Evolutionary conservation across 2,113 vertebrate genomes (phyloP).

Genomic region (Cyprinus carpio): DNA sequence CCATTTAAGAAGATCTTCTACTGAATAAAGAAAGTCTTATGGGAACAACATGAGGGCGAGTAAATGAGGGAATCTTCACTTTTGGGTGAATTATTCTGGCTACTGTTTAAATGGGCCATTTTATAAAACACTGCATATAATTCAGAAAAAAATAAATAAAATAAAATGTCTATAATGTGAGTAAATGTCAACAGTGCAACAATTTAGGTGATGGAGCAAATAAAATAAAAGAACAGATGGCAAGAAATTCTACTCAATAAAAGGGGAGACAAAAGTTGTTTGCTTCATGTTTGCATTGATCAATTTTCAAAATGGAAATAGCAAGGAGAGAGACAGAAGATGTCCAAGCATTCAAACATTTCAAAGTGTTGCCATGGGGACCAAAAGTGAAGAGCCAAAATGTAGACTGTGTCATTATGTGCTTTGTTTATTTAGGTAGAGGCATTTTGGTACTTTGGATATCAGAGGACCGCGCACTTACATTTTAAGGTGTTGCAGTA

Average conservation of each 20-base stretch:
- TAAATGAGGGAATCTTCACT: neutral
- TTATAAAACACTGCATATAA: neutral
- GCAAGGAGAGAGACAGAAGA: neutral
- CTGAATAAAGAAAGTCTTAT: neutral
- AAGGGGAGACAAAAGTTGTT: neutral
- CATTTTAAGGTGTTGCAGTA: no score
- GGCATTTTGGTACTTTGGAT: slow-evolving; percentile 35
- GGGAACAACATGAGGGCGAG: neutral
- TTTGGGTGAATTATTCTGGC: neutral
- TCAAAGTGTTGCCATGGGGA: slow-evolving; percentile 39
- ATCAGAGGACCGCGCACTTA: slow-evolving; percentile 8
- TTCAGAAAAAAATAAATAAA: neutral
- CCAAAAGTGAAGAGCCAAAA: slow-evolving; percentile 33
- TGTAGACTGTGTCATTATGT: neutral
- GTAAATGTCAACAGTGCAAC: neutral
- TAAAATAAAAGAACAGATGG: neutral
- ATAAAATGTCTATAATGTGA: neutral
- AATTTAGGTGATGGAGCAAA: neutral
- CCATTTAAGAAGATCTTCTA: neutral
- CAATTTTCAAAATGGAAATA: neutral
- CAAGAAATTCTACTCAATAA: neutral
- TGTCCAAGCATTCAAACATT: slow-evolving; percentile 24
- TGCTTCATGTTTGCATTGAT: neutral
- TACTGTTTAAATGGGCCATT: neutral
- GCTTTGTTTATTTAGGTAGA: slow-evolving; percentile 41